Evolutionary conservation across 2,888 invertebrate genomes (phyloP).

Genomic region (Eupithecia dodoneata): DNA sequence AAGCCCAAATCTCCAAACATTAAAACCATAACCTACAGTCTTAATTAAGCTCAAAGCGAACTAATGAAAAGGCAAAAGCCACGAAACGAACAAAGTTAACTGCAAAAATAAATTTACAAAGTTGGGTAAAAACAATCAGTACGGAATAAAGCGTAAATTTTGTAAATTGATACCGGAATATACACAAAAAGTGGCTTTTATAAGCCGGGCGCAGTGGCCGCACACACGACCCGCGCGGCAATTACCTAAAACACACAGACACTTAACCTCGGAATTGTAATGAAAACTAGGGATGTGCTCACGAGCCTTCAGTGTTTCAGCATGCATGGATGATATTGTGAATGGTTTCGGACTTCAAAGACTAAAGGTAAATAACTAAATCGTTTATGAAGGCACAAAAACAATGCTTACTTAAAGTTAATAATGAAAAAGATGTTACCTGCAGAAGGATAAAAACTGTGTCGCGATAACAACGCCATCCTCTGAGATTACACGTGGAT

Average conservation of each 20-base stretch:
- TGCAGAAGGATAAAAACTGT: too few relatives aligned
- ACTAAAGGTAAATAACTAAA: too few relatives aligned
- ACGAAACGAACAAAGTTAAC: constrained; percentile 26
- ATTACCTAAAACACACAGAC: constrained; percentile 80
- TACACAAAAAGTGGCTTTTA: constrained; percentile 66
- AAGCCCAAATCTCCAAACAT: constrained; percentile 4
- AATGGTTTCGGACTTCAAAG: background rate
- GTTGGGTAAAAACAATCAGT: constrained; percentile 47
- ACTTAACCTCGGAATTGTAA: constrained; percentile 80
- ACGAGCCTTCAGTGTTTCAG: background rate
- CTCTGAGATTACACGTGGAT: too few relatives aligned
- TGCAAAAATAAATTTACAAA: constrained; percentile 44
- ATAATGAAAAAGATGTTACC: too few relatives aligned
- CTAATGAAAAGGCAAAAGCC: constrained; percentile 29
- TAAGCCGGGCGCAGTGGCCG: constrained; percentile 61
- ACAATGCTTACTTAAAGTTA: too few relatives aligned
- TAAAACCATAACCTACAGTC: constrained; percentile 26
- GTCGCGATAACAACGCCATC: too few relatives aligned
- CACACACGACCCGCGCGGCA: constrained; percentile 76
- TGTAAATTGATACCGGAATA: constrained; percentile 64
- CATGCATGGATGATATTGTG: background rate
- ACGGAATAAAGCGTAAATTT: constrained; percentile 36
- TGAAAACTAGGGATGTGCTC: constrained; percentile 64
- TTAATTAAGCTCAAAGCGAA: constrained; percentile 31
- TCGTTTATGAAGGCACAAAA: too few relatives aligned